phyloP scores from a whole-genome alignment of 2,797 vertebrate species.

The Urosaurus nigricauda region DNA sequence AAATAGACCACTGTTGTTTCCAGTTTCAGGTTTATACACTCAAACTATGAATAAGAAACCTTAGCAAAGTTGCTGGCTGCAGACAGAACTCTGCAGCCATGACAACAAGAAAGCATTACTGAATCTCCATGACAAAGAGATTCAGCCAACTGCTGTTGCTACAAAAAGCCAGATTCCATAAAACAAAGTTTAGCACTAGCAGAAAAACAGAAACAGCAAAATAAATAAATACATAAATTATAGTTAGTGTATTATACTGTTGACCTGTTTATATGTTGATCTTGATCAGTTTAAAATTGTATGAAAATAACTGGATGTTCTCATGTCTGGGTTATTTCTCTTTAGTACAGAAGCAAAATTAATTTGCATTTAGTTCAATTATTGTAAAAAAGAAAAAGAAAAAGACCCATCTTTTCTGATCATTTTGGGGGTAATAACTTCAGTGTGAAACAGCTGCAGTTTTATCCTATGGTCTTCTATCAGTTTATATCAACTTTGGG shows the following conservation, averaged over 20 bases:
- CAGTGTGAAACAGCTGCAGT: neutral
- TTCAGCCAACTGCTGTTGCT: conserved; percentile 41
- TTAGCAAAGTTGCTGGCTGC: conserved; percentile 65
- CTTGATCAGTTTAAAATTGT: conserved; percentile 3
- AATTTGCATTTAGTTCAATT: neutral
- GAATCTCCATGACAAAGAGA: conserved; percentile 74
- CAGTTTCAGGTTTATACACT: conserved; percentile 63
- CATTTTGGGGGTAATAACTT: neutral
- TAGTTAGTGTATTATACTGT: neutral
- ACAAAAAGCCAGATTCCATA: conserved; percentile 32
- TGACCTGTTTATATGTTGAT: neutral
- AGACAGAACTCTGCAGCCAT: conserved; percentile 71
- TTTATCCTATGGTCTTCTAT: neutral
- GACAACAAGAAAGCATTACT: conserved; percentile 71
- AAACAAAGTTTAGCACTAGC: neutral
- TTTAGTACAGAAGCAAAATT: neutral
- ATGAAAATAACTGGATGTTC: neutral
- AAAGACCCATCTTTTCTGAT: neutral
- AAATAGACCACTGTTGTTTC: conserved; percentile 60
- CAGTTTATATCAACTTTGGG: neutral
- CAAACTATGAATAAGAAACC: conserved; percentile 70
- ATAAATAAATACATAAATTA: neutral
- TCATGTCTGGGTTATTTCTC: conserved; percentile 12
- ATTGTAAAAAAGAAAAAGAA: neutral
- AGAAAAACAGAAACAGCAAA: neutral